phyloP scores from a whole-genome alignment of 2,113 vertebrate genomes.

The Scatophagus argus region DNA sequence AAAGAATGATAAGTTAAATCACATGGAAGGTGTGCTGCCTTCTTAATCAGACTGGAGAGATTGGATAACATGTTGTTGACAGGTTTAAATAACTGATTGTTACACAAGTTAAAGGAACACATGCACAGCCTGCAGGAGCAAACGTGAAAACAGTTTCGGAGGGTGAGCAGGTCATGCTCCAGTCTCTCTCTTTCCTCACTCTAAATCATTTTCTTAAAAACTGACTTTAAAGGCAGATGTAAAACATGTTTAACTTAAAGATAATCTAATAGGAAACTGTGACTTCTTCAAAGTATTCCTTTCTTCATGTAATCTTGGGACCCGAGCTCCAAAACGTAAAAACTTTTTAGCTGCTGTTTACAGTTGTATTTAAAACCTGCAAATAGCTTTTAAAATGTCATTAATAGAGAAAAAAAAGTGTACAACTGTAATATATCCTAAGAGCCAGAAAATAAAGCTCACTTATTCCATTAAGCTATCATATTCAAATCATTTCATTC shows the following conservation, averaged over 20 bases:
- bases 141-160: constrained; percentile 21
- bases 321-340: not conserved
- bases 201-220: not conserved
- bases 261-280: not conserved
- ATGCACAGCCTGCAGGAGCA: constrained; percentile 20
- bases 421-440: not conserved
- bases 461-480: not conserved
- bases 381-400: not conserved
- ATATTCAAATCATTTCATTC: not conserved
- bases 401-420: not conserved
- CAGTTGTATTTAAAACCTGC: too few species aligned
- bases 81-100: constrained; percentile 36
- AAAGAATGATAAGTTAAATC: constrained; percentile 47
- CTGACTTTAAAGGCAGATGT: not conserved
- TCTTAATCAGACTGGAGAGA: constrained; percentile 4
- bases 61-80: constrained; percentile 42
- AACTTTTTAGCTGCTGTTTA: not conserved
- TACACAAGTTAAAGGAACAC: constrained; percentile 37
- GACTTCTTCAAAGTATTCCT: not conserved
- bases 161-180: constrained; percentile 3
- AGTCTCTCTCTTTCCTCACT: not conserved
- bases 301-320: not conserved
- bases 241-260: not conserved
- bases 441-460: not conserved
- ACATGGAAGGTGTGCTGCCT: not conserved